Evolutionary conservation across 2,888 invertebrate species (phyloP).

Genomic region (Andrena bucephala): DNA sequence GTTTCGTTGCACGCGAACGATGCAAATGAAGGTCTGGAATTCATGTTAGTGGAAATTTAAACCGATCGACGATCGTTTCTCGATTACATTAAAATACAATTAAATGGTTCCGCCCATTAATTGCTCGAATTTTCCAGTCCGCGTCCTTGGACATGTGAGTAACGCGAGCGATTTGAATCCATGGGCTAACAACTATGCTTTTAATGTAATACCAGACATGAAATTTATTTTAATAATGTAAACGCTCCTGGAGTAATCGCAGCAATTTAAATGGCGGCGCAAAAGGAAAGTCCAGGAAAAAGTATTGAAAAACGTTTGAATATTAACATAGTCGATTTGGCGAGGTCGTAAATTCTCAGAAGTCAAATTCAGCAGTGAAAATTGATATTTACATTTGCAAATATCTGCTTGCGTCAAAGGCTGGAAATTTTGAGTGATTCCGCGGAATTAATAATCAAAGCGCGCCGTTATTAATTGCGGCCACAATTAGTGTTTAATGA

Average conservation of each 20-base stretch:
- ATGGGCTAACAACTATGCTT: conserved; percentile 3
- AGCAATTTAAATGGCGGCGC: neutral
- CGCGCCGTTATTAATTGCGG: conserved; percentile 33
- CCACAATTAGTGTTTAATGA: conserved; percentile 34
- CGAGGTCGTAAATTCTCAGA: neutral
- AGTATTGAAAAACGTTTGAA: neutral
- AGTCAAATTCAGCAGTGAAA: neutral
- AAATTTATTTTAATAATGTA: too few species aligned
- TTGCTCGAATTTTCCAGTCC: conserved; percentile 29
- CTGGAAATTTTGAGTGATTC: conserved; percentile 15
- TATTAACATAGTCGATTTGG: too few species aligned
- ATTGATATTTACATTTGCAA: conserved; percentile 10
- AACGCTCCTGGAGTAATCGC: neutral
- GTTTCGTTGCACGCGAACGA: neutral
- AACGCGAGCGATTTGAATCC: conserved; percentile 25
- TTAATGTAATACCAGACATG: too few species aligned
- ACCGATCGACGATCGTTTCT: conserved; percentile 33
- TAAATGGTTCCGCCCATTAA: conserved; percentile 22
- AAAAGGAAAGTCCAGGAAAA: neutral
- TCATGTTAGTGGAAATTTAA: conserved; percentile 36
- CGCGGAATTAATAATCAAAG: conserved; percentile 45
- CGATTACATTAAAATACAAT: conserved; percentile 25
- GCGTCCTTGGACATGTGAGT: conserved; percentile 1
- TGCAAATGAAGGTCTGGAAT: conserved; percentile 7
- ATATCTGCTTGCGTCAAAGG: neutral